Evolutionary conservation across 2,797 vertebrate species (phyloP).

Genomic region (Betta splendens): DNA sequence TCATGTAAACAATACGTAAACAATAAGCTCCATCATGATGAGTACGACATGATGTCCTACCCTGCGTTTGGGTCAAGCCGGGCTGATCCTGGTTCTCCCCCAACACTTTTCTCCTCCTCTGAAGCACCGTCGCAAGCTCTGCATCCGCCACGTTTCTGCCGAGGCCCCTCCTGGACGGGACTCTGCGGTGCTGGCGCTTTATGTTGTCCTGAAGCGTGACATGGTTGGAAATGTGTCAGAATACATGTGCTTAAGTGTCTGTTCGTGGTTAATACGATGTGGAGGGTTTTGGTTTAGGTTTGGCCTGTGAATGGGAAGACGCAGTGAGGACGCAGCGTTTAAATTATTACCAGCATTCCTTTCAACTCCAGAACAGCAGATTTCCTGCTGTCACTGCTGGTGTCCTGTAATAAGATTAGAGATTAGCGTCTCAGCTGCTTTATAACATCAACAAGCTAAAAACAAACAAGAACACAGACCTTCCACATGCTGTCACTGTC

Average conservation of each 20-base stretch:
- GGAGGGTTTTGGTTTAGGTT: not conserved
- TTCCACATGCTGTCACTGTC: conserved; percentile 75
- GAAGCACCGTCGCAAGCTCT: conserved; percentile 82
- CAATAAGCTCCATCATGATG: not conserved
- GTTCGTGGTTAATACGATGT: not conserved
- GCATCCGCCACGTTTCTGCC: conserved; percentile 60
- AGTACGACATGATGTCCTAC: conserved; percentile 18
- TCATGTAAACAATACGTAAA: too few relatives aligned
- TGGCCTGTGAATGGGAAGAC: not conserved
- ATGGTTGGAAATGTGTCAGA: not conserved
- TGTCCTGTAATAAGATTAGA: conserved; percentile 61
- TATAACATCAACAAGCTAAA: not conserved
- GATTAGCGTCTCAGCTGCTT: not conserved
- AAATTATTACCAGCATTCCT: conserved; percentile 79
- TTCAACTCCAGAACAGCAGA: conserved; percentile 82
- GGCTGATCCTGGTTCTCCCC: conserved; percentile 48
- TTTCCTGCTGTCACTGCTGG: conserved; percentile 73
- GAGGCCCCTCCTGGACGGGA: conserved; percentile 49
- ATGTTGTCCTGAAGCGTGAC: conserved; percentile 66
- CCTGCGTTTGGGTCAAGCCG: conserved; percentile 26
- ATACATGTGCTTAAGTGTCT: not conserved
- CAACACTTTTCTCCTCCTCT: conserved; percentile 79
- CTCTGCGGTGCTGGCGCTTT: conserved; percentile 53
- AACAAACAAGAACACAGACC: conserved; percentile 54
- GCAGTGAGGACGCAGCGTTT: not conserved